Percentiles rank a stretch among this genome's conserved stretches.
Evolutionary conservation across 2,797 vertebrate genomes (phyloP).

Genomic region (Acridotheres tristis): DNA sequence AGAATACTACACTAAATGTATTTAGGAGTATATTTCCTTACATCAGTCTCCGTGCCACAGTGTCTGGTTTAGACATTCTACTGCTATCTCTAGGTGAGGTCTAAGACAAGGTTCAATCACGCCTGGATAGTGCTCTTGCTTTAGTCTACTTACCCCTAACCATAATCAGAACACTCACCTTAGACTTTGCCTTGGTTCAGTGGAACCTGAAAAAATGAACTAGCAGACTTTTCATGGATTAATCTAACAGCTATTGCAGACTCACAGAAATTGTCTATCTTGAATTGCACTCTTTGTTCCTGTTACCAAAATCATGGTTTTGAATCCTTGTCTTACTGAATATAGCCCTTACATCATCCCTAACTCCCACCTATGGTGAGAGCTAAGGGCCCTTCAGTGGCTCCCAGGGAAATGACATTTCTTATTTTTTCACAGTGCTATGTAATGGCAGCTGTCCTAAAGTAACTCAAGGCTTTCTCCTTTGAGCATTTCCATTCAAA

Average conservation of each 20-base stretch:
- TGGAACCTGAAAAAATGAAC: neutral
- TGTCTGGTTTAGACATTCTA: neutral
- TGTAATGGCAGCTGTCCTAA: neutral
- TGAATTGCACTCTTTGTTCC: neutral
- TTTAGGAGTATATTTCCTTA: neutral
- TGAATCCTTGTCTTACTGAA: neutral
- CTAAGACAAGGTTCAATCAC: neutral
- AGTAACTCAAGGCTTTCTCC: neutral
- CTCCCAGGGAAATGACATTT: constrained; percentile 3
- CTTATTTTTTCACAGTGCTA: neutral
- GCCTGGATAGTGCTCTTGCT: neutral
- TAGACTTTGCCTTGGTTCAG: neutral
- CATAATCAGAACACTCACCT: neutral
- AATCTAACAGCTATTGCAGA: neutral
- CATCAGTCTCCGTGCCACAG: accelerated
- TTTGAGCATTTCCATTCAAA: neutral
- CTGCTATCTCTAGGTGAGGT: neutral
- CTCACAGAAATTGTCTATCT: neutral
- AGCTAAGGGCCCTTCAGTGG: neutral
- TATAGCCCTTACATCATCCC: neutral
- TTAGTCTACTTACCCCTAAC: neutral
- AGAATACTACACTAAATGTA: neutral
- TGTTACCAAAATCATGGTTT: neutral
- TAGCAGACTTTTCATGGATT: neutral
- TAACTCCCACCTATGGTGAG: neutral